Percentiles rank a stretch among this genome's conserved stretches.
Evolutionary conservation across 2,888 invertebrate species (phyloP).

Genomic region (Tetranychus piercei): DNA sequence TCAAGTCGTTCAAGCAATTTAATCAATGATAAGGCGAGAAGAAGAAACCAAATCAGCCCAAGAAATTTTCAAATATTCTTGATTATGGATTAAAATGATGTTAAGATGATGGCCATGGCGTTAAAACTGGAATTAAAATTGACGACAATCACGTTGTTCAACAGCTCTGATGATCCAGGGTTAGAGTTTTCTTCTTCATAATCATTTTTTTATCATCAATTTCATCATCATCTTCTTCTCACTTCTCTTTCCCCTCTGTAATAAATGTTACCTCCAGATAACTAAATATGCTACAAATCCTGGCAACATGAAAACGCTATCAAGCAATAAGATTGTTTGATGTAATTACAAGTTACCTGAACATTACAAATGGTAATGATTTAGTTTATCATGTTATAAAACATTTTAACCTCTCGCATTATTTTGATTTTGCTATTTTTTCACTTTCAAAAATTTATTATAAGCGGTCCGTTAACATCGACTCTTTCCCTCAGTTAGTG

Average conservation of each 20-base stretch:
- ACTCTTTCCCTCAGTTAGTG: neutral
- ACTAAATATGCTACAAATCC: neutral
- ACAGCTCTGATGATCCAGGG: neutral
- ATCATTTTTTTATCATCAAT: neutral
- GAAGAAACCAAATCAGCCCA: neutral
- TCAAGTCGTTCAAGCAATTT: neutral
- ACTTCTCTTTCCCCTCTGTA: neutral
- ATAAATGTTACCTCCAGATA: neutral
- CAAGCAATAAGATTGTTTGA: neutral
- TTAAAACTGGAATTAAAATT: neutral
- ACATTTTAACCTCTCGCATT: neutral
- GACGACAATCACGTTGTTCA: neutral
- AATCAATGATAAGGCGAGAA: neutral
- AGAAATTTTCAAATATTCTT: neutral
- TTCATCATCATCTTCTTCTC: neutral
- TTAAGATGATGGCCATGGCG: neutral
- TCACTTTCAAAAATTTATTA: neutral
- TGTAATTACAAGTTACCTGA: conserved; percentile 1
- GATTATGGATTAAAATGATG: neutral
- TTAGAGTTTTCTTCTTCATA: too few relatives aligned
- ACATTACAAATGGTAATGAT: neutral
- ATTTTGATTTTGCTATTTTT: neutral
- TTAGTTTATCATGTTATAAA: neutral
- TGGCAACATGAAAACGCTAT: neutral
- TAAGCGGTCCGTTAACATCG: neutral